These are phyloP conservation scores for Mercenaria mercenaria DNA, from an alignment of 1,140 invertebrate species.

Conservation along the genomic window DNA sequence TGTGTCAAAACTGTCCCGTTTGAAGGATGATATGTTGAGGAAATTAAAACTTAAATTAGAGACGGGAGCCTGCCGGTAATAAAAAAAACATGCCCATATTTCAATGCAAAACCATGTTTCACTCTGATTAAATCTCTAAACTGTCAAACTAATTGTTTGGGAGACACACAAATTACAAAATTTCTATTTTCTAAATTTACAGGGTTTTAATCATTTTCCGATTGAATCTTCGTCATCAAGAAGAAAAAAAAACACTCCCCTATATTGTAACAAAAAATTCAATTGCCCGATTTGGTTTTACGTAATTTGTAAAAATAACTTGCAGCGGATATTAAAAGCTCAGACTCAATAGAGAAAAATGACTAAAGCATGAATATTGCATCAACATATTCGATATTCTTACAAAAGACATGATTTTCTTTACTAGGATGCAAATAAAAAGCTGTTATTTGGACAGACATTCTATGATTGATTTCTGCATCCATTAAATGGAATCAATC, in stretches of 20 bases:
- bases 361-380: background rate
- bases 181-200: background rate
- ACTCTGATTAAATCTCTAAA: conserved; percentile 10
- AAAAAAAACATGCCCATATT: background rate
- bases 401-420: conserved; percentile 11
- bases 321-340: conserved; percentile 7
- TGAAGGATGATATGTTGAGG: background rate
- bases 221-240: conserved; percentile 1
- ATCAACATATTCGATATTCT: conserved; percentile 27
- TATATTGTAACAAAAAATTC: conserved; percentile 1
- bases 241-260: background rate
- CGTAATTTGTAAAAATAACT: conserved; percentile 1
- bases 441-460: conserved; percentile 1
- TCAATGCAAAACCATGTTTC: conserved; percentile 26
- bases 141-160: conserved; percentile 9
- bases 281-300: background rate
- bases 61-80: background rate
- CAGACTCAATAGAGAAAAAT: background rate
- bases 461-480: conserved; percentile 50
- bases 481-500: conserved; percentile 37
- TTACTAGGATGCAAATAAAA: conserved; percentile 51
- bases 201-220: background rate
- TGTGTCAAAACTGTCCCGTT: background rate
- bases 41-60: conserved; percentile 5
- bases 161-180: background rate